Evolutionary conservation across 2,888 invertebrate species (phyloP).

Genomic region (Apamea epomidion): DNA sequence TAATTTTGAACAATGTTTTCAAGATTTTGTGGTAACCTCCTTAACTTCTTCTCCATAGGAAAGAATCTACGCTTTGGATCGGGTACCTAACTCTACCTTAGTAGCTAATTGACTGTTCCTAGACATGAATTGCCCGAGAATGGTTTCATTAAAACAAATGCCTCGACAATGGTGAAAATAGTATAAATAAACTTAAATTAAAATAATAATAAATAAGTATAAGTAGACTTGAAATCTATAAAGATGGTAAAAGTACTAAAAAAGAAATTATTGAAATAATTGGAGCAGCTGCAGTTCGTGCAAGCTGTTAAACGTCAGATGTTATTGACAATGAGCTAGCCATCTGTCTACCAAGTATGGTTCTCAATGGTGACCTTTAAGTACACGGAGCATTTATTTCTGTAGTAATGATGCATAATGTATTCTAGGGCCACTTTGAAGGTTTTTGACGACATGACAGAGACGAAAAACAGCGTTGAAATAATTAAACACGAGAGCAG

Average conservation of each 20-base stretch:
- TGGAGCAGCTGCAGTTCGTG: background rate
- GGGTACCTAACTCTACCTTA: background rate
- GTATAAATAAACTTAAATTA: too few species aligned
- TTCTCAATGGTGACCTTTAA: background rate
- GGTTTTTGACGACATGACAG: background rate
- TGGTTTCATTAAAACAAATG: background rate
- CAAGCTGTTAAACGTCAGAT: constrained; percentile 2
- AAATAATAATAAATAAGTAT: too few species aligned
- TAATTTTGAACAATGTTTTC: constrained; percentile 15
- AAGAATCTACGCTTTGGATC: background rate
- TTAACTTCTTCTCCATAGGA: too few species aligned
- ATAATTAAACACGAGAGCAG: background rate
- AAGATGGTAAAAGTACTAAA: background rate
- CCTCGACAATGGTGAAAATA: background rate
- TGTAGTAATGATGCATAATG: background rate
- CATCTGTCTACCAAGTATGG: constrained; percentile 2
- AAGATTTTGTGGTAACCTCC: background rate
- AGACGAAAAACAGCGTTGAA: background rate
- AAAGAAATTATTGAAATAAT: background rate
- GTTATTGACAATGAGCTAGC: background rate
- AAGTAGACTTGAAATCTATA: background rate
- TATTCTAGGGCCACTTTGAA: background rate
- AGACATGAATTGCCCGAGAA: background rate
- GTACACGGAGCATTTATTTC: background rate
- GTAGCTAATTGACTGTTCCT: too few species aligned